Percentiles rank a stretch among this genome's conserved stretches.
phyloP scores from a whole-genome alignment of 2,888 invertebrate species.

The Drosophila pseudotakahashii region DNA sequence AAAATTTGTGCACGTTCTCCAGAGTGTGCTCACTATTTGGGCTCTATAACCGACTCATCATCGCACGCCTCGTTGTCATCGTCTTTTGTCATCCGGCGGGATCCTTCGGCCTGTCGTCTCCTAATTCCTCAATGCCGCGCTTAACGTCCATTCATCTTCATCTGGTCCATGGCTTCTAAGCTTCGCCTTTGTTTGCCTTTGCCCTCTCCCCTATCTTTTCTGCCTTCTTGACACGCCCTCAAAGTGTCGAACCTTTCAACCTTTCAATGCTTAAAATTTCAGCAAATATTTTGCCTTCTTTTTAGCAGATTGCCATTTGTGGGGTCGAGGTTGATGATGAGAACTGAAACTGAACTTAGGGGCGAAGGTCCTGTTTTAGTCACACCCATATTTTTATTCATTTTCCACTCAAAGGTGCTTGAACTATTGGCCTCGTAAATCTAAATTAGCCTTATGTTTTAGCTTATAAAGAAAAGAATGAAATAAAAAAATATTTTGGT shows the following conservation, averaged over 20 bases:
- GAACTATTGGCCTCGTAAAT: constrained; percentile 66
- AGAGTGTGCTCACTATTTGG: constrained; percentile 1
- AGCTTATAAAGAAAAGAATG: no score
- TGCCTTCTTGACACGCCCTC: constrained; percentile 13
- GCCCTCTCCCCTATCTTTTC: constrained; percentile 8
- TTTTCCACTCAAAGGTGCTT: constrained; percentile 31
- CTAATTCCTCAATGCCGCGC: constrained; percentile 73
- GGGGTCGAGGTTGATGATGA: neutral
- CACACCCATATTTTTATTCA: neutral
- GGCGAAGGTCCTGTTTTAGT: constrained; percentile 16
- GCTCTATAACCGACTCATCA: constrained; percentile 19
- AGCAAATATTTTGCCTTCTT: constrained; percentile 60
- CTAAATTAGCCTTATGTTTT: constrained; percentile 50
- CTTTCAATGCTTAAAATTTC: constrained; percentile 72
- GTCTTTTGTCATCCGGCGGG: constrained; percentile 38
- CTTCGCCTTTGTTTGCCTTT: constrained; percentile 41
- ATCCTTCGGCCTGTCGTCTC: constrained; percentile 36
- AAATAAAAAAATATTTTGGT: neutral
- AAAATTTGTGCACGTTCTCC: neutral
- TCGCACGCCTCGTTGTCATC: constrained; percentile 38
- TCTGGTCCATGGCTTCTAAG: constrained; percentile 64
- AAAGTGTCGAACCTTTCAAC: constrained; percentile 61
- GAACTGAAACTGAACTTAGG: constrained; percentile 3
- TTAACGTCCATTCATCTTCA: constrained; percentile 68
- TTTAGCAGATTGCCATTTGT: constrained; percentile 15